Base-by-base conservation (phyloP, 2,888 invertebrate genomes). In the Alentia gelatinosa region DNA sequence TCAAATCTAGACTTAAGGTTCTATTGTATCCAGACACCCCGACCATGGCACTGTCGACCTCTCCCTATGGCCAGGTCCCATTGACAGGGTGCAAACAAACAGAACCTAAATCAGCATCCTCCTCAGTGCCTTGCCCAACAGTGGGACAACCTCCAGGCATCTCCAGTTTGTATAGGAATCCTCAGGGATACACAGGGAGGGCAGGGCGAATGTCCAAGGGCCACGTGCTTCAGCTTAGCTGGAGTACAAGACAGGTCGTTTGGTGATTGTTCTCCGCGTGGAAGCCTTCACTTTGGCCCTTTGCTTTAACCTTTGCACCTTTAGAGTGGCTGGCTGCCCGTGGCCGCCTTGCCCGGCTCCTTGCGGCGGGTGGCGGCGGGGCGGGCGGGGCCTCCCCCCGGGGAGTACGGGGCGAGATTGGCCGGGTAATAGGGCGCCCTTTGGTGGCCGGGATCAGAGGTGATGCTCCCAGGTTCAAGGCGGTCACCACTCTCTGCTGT, bases 41-140 rank as follows among this genome's bases (percentile, higher is more conserved):
- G 0, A 26, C 74, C n/a, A 9, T n/a, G n/a, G 19, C 47, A 47
- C 47, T 47, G 47, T 47, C 47, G 47, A 47, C 47, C 9, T 19
- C 47, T 12, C 47, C 47, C 19, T 47, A 19, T 19, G 74, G 74
- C 74, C 19, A 3, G 19, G 74, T 1, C 79, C 79, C 39, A 37
- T 37, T 37, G 79, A 79, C 35, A 79, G 39, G 79, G 79, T 79
- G 79, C 79, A 79, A 79, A 79, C 79, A 79, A 79, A 79, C 37
- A 79, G 37, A 37, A 79, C 23, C 37, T 12, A 35, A 35, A 79
- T 12, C 35, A 35, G 35, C 39, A 5, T 79, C 79, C 79, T 19
- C 79, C n/a, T 39, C 79, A 79, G 37, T 39, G 39, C 37, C 79
- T n/a, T 56, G 56, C 56, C 19, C 56, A n/a, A 56, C 23, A 19